These are phyloP conservation scores for Leucoraja erinaceus DNA, from an alignment of 2,113 vertebrate species.

Conservation along the genomic window DNA sequence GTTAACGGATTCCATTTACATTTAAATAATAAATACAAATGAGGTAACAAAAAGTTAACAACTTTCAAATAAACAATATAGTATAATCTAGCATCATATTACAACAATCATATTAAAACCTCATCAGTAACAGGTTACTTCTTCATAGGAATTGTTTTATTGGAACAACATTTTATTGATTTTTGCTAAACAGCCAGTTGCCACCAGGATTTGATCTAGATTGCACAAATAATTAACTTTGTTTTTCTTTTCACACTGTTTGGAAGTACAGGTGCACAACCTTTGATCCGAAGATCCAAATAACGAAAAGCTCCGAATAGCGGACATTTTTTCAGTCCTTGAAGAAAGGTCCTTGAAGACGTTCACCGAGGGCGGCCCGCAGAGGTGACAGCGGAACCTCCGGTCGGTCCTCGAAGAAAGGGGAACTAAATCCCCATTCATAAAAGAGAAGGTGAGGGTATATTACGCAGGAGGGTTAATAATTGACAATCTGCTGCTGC, in stretches of 20 bases:
- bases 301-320: too few relatives aligned
- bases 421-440: too few relatives aligned
- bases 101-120: conserved; percentile 30
- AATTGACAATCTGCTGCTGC: too few relatives aligned
- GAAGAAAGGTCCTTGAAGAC: too few relatives aligned
- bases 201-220: background rate
- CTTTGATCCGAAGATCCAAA: too few relatives aligned
- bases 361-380: too few relatives aligned
- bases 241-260: background rate
- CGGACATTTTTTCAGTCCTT: too few relatives aligned
- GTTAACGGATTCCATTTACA: conserved; percentile 21
- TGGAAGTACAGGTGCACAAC: too few relatives aligned
- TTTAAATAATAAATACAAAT: conserved; percentile 38
- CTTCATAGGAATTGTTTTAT: background rate
- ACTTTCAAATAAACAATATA: conserved; percentile 32
- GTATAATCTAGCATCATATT: conserved; percentile 25
- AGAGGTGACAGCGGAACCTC: too few relatives aligned
- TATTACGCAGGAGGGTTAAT: too few relatives aligned
- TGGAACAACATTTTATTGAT: background rate
- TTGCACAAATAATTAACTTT: background rate
- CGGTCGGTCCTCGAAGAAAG: too few relatives aligned
- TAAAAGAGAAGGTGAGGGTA: too few relatives aligned
- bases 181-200: conserved; percentile 12
- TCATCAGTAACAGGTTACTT: background rate
- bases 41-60: conserved; percentile 34